These are phyloP conservation scores for Hesperia comma DNA, from an alignment of 2,888 invertebrate genomes.

Conservation along the genomic window DNA sequence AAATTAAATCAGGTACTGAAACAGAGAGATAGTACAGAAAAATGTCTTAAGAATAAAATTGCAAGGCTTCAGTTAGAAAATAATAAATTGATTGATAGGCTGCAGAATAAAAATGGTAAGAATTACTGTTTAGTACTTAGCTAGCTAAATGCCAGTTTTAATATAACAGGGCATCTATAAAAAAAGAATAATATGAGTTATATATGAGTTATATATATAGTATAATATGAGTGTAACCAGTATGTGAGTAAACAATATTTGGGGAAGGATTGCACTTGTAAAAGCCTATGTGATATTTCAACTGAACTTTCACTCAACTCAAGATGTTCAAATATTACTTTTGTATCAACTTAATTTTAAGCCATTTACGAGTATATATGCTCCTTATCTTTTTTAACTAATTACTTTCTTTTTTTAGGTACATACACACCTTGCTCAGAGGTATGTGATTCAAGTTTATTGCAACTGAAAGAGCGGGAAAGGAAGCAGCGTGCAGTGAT, in stretches of 20 bases:
- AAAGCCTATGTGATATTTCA: no score
- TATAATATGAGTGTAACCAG: no score
- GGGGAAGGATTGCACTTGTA: no score
- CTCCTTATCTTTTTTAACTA: no score
- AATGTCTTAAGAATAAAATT: constrained; percentile 66
- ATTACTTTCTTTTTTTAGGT: constrained; percentile 45
- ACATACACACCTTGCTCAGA: constrained; percentile 59
- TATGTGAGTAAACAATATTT: no score
- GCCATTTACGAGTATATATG: no score
- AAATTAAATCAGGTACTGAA: constrained; percentile 65
- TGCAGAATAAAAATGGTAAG: constrained; percentile 67
- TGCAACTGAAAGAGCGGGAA: constrained; percentile 60
- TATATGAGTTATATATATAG: no score
- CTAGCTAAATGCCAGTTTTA: neutral
- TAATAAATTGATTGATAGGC: constrained; percentile 67
- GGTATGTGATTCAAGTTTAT: constrained; percentile 59
- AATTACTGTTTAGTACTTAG: neutral
- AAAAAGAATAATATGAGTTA: no score
- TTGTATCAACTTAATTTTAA: no score
- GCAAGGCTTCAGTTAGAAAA: constrained; percentile 66
- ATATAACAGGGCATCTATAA: no score
- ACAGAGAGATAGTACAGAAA: constrained; percentile 70
- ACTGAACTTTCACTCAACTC: no score
- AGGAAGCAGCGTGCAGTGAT: constrained; percentile 61
- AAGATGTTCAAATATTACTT: no score